Conservation (phyloP, 2,888 invertebrate species). For the Leptinotarsa juncta region DNA sequence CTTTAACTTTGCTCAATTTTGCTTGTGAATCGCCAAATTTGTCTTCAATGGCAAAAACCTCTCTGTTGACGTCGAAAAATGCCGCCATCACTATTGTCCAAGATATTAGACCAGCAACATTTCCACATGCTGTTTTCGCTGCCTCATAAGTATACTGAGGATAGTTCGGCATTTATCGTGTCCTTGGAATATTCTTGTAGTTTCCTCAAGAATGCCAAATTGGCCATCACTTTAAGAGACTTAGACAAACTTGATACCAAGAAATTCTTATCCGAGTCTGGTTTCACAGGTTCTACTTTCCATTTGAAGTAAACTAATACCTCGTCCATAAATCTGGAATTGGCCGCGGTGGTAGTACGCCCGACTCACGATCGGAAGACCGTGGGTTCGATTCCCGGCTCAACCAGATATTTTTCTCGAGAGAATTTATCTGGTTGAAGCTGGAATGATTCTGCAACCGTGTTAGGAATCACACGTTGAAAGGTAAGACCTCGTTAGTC, state of each 20-base stretch:
- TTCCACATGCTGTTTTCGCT: slow-evolving; percentile 89
- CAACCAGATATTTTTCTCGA: too few relatives aligned
- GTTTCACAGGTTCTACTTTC: slow-evolving; percentile 76
- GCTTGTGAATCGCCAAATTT: slow-evolving; percentile 79
- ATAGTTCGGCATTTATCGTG: slow-evolving; percentile 82
- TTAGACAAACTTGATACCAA: slow-evolving; percentile 85
- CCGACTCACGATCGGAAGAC: too few relatives aligned
- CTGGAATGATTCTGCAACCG: too few relatives aligned
- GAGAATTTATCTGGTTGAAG: too few relatives aligned
- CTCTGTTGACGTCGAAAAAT: slow-evolving; percentile 88
- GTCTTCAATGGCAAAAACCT: slow-evolving; percentile 74
- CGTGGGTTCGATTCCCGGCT: too few relatives aligned
- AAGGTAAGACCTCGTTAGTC: too few relatives aligned
- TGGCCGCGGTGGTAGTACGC: too few relatives aligned
- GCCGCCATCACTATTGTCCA: slow-evolving; percentile 91
- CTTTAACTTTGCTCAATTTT: slow-evolving; percentile 71
- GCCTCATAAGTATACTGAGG: slow-evolving; percentile 73
- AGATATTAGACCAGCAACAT: slow-evolving; percentile 88
- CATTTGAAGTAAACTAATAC: slow-evolving; percentile 84
- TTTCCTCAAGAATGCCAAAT: slow-evolving; percentile 80
- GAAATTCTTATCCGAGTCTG: slow-evolving; percentile 80
- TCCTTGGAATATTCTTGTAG: slow-evolving; percentile 87
- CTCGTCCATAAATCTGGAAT: too few relatives aligned
- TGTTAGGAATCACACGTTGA: too few relatives aligned
- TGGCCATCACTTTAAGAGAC: slow-evolving; percentile 88